Base-by-base conservation (phyloP, 2,113 vertebrate species). In the Limanda limanda region DNA sequence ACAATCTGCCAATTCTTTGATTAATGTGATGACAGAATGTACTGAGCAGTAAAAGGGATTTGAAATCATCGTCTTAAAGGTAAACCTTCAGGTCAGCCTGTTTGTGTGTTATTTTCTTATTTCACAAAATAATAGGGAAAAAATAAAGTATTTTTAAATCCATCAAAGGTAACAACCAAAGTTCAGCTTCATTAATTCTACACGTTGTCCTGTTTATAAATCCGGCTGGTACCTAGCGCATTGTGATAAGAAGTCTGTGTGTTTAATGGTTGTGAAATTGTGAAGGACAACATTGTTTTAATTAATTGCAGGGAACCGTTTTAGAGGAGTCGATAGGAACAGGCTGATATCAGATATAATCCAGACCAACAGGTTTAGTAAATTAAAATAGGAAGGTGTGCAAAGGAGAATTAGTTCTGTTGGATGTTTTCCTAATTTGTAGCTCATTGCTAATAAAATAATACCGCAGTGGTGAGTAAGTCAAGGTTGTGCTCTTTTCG, bases 111-210 rank as follows among this genome's bases (percentile, higher is more conserved):
- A 40, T 68, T 20, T 55, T 47, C 20, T 23, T 4, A 40, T 67
- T 59, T 55, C 14, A 37, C 21, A 48, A 74, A 77, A 60, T 42
- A 54, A 62, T 27, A 27, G 10, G 3, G 2, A 4, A 15, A 51
- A 23, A 51, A 23, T 31, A 2, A 35, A 52, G 6, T 4, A 3
- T 45, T 55, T 62, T 51, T 62, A 35, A 55, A 27, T 60, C 14
- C 20, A 68, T 37, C 9, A 60, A 73, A 59, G 6, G 23, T 20
- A 61, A 21, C 35, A 42, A 52, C 62, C 0, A 2, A 54, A 55
- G 55, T 63, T 63, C 21, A 65, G 14, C 51, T n/a, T 57, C 18
- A 64, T 79, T 54, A 47, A 51, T 71, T 74, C 24, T 55, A 18
- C 31, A 45, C 1, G 8, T 20, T 10, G 11, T 40, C n/a, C 56